Evolutionary conservation across 2,113 vertebrate genomes (phyloP), one percentile per base, ranked within the genome.

Genomic region (Trichomycterus rosablanca): DNA sequence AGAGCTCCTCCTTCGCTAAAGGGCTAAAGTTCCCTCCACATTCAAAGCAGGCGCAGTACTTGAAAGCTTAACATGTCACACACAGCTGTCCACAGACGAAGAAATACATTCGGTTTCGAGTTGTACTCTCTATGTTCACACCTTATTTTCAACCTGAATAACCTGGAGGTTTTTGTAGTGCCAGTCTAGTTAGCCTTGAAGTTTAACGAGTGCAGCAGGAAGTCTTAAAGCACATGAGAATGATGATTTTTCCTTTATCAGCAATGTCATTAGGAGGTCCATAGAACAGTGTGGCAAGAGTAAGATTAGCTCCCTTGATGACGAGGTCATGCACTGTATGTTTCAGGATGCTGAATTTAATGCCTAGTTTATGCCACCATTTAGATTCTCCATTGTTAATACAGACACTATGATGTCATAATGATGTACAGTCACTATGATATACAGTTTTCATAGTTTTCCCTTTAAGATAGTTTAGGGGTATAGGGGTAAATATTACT

Each of bases 1-100:
- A 12, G 5, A n/a, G 80, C 75, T 80, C 79, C 81, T 73, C 81
- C 72, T 62, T 40, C 63, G 2, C 22, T 20, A 5, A 61, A 60
- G 63, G 66, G 63, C 67, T 2, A 54, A 45, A 62, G 46, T 49
- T 44, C 66, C 46, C 28, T 15, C 10, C 23, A 18, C 54, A 26
- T 22, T 40, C 39, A 24, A 10, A 63, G n/a, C 40, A 39, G 2
- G 2, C 3, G 9, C 16, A 49, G 52, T 63, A 37, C 24, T 7
- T 50, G n/a, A 23, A 14, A 20, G 7, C 16, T 32, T n/a, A 35
- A 12, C 14, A 10, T 8, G 2, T 28, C 42, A 40, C 8, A 7
- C 16, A 26, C 43, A 40, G 52, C 39, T 39, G 16, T 39, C 22
- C 32, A 6, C 46, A 39, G 39, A 24, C 19, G 42, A 16, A n/a